Base-by-base conservation (phyloP, 2,797 vertebrate species). In the Falco peregrinus region DNA sequence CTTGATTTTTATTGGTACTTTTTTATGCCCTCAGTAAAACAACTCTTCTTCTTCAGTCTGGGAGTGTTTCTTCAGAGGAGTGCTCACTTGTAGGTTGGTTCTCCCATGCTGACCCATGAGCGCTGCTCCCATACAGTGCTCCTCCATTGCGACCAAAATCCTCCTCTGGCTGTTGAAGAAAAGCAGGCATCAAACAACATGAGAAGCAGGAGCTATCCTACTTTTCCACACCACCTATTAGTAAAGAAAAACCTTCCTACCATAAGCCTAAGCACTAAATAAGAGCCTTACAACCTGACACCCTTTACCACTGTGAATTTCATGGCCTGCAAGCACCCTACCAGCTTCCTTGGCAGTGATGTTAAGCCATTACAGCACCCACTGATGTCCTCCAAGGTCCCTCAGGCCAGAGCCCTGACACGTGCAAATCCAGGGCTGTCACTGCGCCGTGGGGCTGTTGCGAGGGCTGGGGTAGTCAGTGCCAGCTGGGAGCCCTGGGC, bases 401-500 rank as follows among this genome's bases (percentile, higher is more conserved):
- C 13, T 31, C 21, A 47, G 37, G n/a, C 48, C 28, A 11, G 37
- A 86, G 14, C 2, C 33, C 17, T 53, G 57, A n/a, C 37, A 84
- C 0, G 0, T 26, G 16, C 5, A 7, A 29, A 31, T 10, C 54
- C 5, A 5, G 21, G n/a, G 13, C 75, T 78, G 43, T 25, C 4
- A 5, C 47, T 69, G 45, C 31, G 4, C 41, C 0, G 1, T 0
- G 3, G 43, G 35, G 60, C 33, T 78, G 74, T n/a, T 0, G 4
- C 4, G 0, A 82, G 28, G 45, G 17, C 57, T 39, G 28, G 11
- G n/a, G 29, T 12, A 37, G 68, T 39, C n/a, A 77, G 31, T 3
- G 18, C 54, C 68, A 87, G 17, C 64, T 75, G 73, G 50, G 50
- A 92, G 6, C 13, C 45, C 25, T 3, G 5, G 75, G 75, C 60